Conservation (phyloP, 1,140 invertebrate species). For the Lepidurus apus region DNA sequence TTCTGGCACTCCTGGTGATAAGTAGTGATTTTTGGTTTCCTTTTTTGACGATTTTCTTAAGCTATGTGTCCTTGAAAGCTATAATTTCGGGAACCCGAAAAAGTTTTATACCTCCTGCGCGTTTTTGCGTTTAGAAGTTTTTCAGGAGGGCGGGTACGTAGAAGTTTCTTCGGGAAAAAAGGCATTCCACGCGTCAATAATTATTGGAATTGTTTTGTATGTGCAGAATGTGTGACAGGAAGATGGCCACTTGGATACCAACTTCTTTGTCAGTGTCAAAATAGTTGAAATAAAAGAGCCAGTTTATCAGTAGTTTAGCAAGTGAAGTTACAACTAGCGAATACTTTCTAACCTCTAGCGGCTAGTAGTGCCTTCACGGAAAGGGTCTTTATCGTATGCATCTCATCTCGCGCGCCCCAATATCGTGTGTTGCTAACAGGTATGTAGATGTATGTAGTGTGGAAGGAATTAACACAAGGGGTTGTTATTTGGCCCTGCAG, state of each 20-base stretch:
- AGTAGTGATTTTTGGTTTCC: neutral
- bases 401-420: neutral
- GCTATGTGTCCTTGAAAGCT: slow-evolving; percentile 14
- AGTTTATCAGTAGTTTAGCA: slow-evolving; percentile 16
- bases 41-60: neutral
- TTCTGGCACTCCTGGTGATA: neutral
- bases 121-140: no score
- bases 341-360: slow-evolving; percentile 9
- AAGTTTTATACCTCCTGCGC: no score
- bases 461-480: slow-evolving; percentile 10
- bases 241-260: no score
- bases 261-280: no score
- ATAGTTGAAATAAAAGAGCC: neutral
- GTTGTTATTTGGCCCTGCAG: slow-evolving; percentile 5
- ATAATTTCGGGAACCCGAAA: neutral
- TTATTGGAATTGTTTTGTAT: no score
- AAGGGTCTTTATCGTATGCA: slow-evolving; percentile 4
- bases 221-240: no score
- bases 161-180: no score
- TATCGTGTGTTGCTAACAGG: slow-evolving; percentile 8
- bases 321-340: slow-evolving; percentile 4
- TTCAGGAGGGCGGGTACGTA: no score
- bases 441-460: slow-evolving; percentile 12
- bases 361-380: neutral
- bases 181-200: no score